Evolutionary conservation across 2,113 vertebrate genomes (phyloP), one percentile per base, ranked within the genome.

Genomic region (Pachyramphus minor): DNA sequence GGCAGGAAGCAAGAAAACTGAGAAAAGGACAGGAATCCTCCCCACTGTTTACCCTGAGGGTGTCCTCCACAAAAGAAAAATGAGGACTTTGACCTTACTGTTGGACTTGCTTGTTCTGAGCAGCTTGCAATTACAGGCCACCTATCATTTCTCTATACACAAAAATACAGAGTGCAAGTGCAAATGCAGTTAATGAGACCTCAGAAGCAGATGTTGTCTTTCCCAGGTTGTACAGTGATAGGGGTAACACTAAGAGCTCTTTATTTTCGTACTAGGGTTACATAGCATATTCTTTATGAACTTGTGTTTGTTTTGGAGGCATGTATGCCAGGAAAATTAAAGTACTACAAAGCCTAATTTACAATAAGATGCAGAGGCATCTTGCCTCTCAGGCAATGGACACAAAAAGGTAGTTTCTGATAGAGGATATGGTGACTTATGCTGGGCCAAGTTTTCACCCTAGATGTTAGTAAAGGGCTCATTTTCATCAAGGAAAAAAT

Each of bases 91-190:
- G 79, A 93, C 92, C 87, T 93, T 67, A 73, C 8, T 5, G 0
- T 96, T 92, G 87, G 89, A 91, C 76, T 69, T 91, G 28, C 39
- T 84, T 94, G 50, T 56, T 87, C 53, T 58, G 33, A 92, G 52
- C n/a, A 74, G 69, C 22, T 82, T 92, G 71, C 35, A 91, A 78
- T 95, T 96, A 77, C 31, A 92, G 69, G n/a, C 58, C 64, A 89
- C 55, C n/a, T 85, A 87, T 88, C 39, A 93, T 80, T 94, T 94
- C 67, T 72, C 30, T 50, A 27, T 50, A 33, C 28, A 78, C 16
- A 76, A 39, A 94, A 90, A 72, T 44, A 72, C 21, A 80, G 25
- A 85, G 23, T 2, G 0, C 12, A 73, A 64, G 67, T 75, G 76
- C 47, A 88, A 95, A 83, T 47, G n/a, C 23, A 47, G 23, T 73